These are phyloP conservation scores for Epinotia brunnichana DNA, from an alignment of 2,888 invertebrate genomes.

Conservation along the genomic window DNA sequence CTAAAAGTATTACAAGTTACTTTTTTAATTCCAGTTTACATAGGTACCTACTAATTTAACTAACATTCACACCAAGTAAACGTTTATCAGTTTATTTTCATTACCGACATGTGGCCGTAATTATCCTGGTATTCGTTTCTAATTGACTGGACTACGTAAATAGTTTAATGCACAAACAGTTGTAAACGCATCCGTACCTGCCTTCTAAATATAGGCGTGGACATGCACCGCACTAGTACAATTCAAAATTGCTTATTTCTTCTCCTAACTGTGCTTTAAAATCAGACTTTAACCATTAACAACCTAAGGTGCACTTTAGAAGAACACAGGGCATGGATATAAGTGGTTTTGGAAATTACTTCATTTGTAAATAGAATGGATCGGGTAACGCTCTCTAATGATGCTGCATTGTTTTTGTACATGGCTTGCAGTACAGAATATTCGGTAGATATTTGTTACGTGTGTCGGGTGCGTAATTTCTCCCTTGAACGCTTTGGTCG, in stretches of 20 bases:
- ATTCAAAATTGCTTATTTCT: neutral
- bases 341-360: neutral
- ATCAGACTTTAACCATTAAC: neutral
- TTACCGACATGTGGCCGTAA: slow-evolving; percentile 28
- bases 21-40: neutral
- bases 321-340: neutral
- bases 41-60: neutral
- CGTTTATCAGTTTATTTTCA: slow-evolving; percentile 11
- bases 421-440: slow-evolving; percentile 13
- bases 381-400: slow-evolving; percentile 28
- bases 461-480: no score
- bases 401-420: slow-evolving; percentile 24
- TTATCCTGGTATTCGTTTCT: slow-evolving; percentile 23
- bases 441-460: no score
- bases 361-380: slow-evolving; percentile 29
- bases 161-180: slow-evolving; percentile 31
- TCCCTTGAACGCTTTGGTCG: no score
- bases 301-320: neutral
- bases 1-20: neutral
- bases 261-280: neutral
- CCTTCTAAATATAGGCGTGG: slow-evolving; percentile 28
- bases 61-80: neutral
- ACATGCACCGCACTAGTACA: slow-evolving; percentile 12
- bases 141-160: slow-evolving; percentile 32
- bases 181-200: slow-evolving; percentile 35